Evolutionary conservation across 1,140 invertebrate species (phyloP).

Genomic region (Melanaphis sacchari): DNA sequence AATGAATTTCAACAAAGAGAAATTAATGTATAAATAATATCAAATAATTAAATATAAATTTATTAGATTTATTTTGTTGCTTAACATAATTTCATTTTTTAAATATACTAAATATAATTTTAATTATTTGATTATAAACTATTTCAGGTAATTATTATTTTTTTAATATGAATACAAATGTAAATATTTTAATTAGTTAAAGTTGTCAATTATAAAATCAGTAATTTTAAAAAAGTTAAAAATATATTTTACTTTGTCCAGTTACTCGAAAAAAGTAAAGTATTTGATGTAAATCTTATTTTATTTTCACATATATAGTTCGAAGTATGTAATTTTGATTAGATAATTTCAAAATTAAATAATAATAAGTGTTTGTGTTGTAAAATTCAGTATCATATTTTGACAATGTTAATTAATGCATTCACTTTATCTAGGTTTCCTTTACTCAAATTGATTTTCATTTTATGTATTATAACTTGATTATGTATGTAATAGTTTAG

Average conservation of each 20-base stretch:
- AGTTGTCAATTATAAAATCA: not conserved
- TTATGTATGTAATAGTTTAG: not conserved
- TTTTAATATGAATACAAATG: not conserved
- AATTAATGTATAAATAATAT: too few species aligned
- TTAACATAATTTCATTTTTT: not conserved
- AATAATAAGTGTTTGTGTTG: not conserved
- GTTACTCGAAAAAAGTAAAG: not conserved
- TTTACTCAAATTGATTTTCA: not conserved
- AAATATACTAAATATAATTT: not conserved
- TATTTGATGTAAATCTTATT: not conserved
- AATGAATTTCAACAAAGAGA: too few species aligned
- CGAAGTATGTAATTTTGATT: not conserved
- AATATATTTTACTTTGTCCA: not conserved
- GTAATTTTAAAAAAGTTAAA: not conserved
- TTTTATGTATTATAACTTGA: not conserved
- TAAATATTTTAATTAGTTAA: not conserved
- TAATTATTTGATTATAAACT: not conserved
- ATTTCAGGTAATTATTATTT: too few species aligned
- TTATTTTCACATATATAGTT: not conserved
- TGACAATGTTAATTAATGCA: not conserved
- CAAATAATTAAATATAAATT: not conserved
- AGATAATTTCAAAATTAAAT: not conserved
- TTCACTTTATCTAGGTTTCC: not conserved
- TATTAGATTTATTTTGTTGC: not conserved
- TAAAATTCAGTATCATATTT: not conserved